Base-by-base conservation (phyloP, 1,140 invertebrate genomes). In the Samia ricini region DNA sequence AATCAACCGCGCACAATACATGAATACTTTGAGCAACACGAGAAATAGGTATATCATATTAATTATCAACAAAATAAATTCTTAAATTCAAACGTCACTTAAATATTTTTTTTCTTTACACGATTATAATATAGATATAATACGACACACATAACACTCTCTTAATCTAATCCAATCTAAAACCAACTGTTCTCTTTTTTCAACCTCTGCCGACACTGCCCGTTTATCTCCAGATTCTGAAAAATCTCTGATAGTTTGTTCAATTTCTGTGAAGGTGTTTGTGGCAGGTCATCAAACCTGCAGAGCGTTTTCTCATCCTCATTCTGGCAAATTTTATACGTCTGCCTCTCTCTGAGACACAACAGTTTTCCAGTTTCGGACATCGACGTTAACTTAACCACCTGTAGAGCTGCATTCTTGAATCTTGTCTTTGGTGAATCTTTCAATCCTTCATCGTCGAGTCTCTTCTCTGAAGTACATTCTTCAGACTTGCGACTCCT, bases 171-270 rank as follows among this genome's bases (percentile, higher is more conserved):
- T 29, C 49, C 56, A 49, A 56, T 49, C 74, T 74, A 89, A 70
- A 90, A 90, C 88, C 88, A 90, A 74, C 82, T 88, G 67, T 90
- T 90, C 68, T 90, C 88, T 56, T 88, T 88, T 69, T 88, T 87
- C 71, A 87, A 77, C 64, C 69, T 85, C 18, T 88, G 83, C 65
- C 83, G 75, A 36, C 82, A 75, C 22, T 80, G 69, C 10, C 83
- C 83, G 23, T 81, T 83, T 76, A 88, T 78, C 21, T 90, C 85
- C 1, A 89, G 67, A 23, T 62, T 75, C 71, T 89, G 83, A 58
- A 90, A 90, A 56, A 89, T 88, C 67, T 90, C 88, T 0, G 88
- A 79, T 0, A 90, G 54, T 29, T 88, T 83, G 49, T 81, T 79
- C 19, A 90, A 66, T 24, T 86, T 79, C 23, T 83, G 77, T 5